Conservation (phyloP, 2,113 vertebrate species). For the Boulengeromyrus knoepffleri region DNA sequence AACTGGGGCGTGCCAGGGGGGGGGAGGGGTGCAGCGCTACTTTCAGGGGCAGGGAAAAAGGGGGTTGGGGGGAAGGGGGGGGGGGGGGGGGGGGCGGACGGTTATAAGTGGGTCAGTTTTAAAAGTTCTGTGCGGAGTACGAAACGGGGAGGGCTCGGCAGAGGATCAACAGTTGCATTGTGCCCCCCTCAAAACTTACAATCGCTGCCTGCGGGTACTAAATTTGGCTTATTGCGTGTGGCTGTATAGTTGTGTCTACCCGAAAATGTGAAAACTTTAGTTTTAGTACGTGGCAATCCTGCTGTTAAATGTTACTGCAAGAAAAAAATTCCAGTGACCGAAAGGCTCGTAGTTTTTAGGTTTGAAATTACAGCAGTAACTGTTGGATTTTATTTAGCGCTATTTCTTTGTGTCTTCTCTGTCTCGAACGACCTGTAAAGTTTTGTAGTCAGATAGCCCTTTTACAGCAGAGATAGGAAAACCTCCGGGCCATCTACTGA, state of each 20-base stretch:
- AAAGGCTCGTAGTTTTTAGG: background rate
- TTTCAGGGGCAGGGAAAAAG: no score
- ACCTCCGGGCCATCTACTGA: background rate
- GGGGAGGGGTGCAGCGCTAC: no score
- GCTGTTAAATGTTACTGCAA: background rate
- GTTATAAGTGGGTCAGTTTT: slow-evolving; percentile 2
- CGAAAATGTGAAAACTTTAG: slow-evolving; percentile 22
- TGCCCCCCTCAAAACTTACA: slow-evolving; percentile 17
- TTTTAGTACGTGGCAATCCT: background rate
- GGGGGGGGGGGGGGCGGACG: background rate
- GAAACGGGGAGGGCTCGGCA: slow-evolving; percentile 3
- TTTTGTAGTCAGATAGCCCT: background rate
- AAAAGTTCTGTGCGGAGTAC: slow-evolving; percentile 24
- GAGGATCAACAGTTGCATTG: slow-evolving; percentile 29
- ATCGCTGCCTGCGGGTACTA: slow-evolving; percentile 2
- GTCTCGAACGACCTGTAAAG: background rate
- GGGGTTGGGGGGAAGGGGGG: no score
- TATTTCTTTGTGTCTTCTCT: background rate
- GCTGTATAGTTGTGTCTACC: background rate
- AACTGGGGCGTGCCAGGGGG: no score
- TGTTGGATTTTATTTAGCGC: background rate
- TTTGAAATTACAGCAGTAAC: background rate
- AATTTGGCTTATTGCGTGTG: background rate
- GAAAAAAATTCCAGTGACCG: background rate
- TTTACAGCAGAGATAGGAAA: background rate